A percentile compares a stretch with the other conserved stretches of the same genome.
These are phyloP conservation scores for Thaleichthys pacificus DNA, from an alignment of 2,797 vertebrate species.

Conservation along the genomic window DNA sequence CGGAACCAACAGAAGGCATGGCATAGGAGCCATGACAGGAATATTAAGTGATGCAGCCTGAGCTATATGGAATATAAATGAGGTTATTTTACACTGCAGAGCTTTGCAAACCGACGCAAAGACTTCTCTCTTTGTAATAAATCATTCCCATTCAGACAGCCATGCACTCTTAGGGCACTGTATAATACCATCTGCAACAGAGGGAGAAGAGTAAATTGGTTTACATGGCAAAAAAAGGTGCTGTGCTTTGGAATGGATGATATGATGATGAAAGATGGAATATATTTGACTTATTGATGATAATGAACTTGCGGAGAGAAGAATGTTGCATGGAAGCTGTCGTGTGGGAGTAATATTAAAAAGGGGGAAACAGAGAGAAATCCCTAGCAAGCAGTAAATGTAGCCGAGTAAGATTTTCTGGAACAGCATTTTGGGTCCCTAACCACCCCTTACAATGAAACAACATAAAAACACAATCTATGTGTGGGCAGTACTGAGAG, in stretches of 20 bases:
- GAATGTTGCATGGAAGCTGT: conserved; percentile 60
- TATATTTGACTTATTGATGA: conserved; percentile 81
- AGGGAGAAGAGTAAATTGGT: conserved; percentile 79
- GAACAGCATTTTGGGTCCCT: conserved; percentile 70
- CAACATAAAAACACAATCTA: conserved; percentile 74
- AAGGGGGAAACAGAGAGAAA: conserved; percentile 63
- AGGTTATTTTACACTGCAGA: conserved; percentile 85
- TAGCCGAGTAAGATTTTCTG: conserved; percentile 76
- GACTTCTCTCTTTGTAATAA: conserved; percentile 85
- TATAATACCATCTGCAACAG: conserved; percentile 84
- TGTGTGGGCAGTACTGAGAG: conserved; percentile 52
- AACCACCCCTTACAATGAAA: conserved; percentile 68
- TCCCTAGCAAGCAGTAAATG: conserved; percentile 78
- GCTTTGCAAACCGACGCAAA: conserved; percentile 79
- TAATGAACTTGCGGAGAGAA: conserved; percentile 78
- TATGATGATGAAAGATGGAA: conserved; percentile 76
- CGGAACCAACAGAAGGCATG: conserved; percentile 76
- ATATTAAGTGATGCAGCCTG: conserved; percentile 82
- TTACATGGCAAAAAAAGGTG: conserved; percentile 75
- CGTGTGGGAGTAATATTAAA: conserved; percentile 67
- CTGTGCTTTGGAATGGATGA: conserved; percentile 64
- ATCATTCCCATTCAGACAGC: conserved; percentile 84
- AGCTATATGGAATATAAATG: conserved; percentile 89
- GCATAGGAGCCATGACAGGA: conserved; percentile 79
- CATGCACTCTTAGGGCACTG: conserved; percentile 82